A percentile compares a stretch with the other conserved stretches of the same genome.
These are phyloP conservation scores for Drosophila arawakana DNA, from an alignment of 1,140 invertebrate genomes.

Conservation along the genomic window DNA sequence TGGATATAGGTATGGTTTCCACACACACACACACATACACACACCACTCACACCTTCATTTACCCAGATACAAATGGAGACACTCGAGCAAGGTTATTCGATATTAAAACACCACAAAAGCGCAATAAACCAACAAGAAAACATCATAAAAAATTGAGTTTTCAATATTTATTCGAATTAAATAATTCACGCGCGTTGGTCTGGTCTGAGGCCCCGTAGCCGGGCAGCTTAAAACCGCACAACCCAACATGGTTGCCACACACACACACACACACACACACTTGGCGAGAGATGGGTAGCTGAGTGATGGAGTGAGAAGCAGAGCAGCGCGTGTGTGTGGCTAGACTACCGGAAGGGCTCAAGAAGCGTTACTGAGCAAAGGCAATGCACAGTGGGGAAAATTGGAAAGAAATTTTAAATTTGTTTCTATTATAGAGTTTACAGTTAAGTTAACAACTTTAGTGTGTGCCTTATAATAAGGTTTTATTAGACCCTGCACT, in stretches of 20 bases:
- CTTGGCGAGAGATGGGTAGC: background rate
- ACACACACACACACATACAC: constrained; percentile 20
- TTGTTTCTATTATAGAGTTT: too few relatives aligned
- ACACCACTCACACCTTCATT: background rate
- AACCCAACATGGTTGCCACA: constrained; percentile 8
- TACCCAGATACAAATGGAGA: constrained; percentile 14
- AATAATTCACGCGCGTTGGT: constrained; percentile 72
- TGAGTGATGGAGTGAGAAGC: background rate
- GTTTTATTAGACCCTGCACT: too few relatives aligned
- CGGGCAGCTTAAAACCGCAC: constrained; percentile 38
- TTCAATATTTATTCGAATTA: constrained; percentile 82
- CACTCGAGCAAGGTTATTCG: constrained; percentile 50
- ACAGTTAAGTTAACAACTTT: too few relatives aligned
- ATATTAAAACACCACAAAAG: constrained; percentile 73
- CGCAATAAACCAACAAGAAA: constrained; percentile 77
- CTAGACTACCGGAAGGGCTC: constrained; percentile 59
- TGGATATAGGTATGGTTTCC: constrained; percentile 1
- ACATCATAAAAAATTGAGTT: constrained; percentile 80
- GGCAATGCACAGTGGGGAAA: background rate
- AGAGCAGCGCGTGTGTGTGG: constrained; percentile 6
- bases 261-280: background rate
- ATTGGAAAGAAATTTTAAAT: too few relatives aligned
- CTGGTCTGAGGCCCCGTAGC: constrained; percentile 17
- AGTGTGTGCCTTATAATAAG: too few relatives aligned
- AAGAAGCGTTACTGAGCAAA: constrained; percentile 28